Conservation (phyloP, 2,888 invertebrate species). For the Acleris laterana region DNA sequence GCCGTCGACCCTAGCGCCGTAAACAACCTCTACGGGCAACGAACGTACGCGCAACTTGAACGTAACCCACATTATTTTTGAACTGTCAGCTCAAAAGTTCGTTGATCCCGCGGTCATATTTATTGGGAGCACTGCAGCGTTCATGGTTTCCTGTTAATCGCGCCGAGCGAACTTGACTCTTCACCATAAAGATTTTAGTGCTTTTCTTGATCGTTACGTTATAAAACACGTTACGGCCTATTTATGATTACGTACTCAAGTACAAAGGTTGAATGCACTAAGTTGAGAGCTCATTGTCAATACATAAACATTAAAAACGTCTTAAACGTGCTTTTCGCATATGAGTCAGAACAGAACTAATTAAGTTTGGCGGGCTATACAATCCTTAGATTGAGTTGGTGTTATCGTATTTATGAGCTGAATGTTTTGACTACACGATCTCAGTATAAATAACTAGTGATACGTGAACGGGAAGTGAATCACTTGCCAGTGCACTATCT, state of each 20-base stretch:
- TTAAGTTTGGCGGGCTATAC: not conserved
- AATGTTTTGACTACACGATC: constrained; percentile 43
- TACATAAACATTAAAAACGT: constrained; percentile 3
- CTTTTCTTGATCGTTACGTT: constrained; percentile 27
- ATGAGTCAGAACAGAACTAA: not conserved
- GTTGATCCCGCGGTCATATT: constrained; percentile 77
- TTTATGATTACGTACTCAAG: constrained; percentile 11
- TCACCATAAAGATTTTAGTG: constrained; percentile 38
- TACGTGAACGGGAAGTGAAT: constrained; percentile 70
- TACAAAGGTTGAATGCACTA: constrained; percentile 2
- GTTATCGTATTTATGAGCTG: constrained; percentile 8
- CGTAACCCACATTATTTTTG: constrained; percentile 84
- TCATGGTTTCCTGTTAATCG: constrained; percentile 70
- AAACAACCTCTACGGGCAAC: constrained; percentile 82
- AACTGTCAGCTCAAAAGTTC: constrained; percentile 82
- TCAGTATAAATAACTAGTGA: constrained; percentile 56
- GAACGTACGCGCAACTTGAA: constrained; percentile 82
- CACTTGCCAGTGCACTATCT: constrained; percentile 57
- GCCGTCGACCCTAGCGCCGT: constrained; percentile 63
- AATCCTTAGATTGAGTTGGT: not conserved
- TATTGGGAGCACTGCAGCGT: constrained; percentile 73
- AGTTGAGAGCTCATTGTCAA: constrained; percentile 5
- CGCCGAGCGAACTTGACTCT: constrained; percentile 59
- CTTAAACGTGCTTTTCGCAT: not conserved
- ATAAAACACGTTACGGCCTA: constrained; percentile 24